phyloP scores from a whole-genome alignment of 2,113 vertebrate genomes.

The Cacatua alba region DNA sequence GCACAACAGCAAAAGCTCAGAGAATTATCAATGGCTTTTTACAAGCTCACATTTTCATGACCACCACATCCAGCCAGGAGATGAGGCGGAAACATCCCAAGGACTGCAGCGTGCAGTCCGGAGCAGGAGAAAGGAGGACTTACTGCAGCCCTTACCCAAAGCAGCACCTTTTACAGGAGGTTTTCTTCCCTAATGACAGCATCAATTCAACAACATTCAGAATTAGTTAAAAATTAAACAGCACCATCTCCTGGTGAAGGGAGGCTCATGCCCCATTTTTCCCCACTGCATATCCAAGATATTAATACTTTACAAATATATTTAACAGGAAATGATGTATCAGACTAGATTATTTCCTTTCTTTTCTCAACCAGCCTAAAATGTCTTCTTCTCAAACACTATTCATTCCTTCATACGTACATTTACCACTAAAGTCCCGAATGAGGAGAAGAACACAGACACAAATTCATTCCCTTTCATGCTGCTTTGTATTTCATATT shows the following conservation, averaged over 20 bases:
- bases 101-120: neutral
- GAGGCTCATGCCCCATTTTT: neutral
- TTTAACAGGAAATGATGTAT: neutral
- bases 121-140: neutral
- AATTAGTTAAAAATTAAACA: constrained; percentile 24
- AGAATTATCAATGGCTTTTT: neutral
- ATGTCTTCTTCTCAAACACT: neutral
- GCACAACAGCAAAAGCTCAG: neutral
- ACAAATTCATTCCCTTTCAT: neutral
- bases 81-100: neutral
- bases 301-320: neutral
- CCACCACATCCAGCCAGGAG: neutral
- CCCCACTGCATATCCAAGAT: neutral
- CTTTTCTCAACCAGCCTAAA: neutral
- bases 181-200: neutral
- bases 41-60: neutral
- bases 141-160: neutral
- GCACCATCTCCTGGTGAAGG: constrained; percentile 59
- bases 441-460: neutral
- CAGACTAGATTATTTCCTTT: neutral
- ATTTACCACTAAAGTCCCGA: neutral
- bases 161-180: neutral
- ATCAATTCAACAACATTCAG: neutral
- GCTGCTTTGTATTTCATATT: neutral
- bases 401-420: neutral